Evolutionary conservation across 2,888 invertebrate genomes (phyloP).

Genomic region (Hypena proboscidalis): DNA sequence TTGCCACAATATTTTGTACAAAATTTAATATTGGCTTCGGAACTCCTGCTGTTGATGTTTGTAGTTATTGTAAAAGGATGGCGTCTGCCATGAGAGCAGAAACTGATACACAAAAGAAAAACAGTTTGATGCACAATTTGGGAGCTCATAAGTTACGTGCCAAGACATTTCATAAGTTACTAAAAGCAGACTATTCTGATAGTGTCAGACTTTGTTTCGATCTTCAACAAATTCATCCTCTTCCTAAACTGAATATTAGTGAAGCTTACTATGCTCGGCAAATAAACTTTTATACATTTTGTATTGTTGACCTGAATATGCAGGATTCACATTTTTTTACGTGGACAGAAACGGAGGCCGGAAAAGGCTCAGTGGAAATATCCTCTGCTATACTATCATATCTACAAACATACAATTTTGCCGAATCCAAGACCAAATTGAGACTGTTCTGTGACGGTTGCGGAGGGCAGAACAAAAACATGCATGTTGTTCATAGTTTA

Average conservation of each 20-base stretch:
- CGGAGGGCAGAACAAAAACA: slow-evolving; percentile 41
- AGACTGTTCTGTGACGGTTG: slow-evolving; percentile 47
- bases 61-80: too few relatives aligned
- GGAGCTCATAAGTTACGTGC: slow-evolving; percentile 35
- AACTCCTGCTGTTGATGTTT: too few relatives aligned
- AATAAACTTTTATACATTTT: slow-evolving; percentile 37
- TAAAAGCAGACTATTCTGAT: slow-evolving; percentile 23
- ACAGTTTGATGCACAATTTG: too few relatives aligned
- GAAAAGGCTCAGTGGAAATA: slow-evolving; percentile 38
- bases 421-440: slow-evolving; percentile 17
- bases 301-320: slow-evolving; percentile 17
- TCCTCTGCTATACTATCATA: slow-evolving; percentile 16
- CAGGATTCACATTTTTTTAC: slow-evolving; percentile 17
- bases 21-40: too few relatives aligned
- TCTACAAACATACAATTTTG: slow-evolving; percentile 25
- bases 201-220: slow-evolving; percentile 37
- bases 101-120: too few relatives aligned
- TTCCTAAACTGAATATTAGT: slow-evolving; percentile 38
- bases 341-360: slow-evolving; percentile 45
- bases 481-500: slow-evolving; percentile 40
- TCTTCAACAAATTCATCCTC: too few relatives aligned
- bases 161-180: slow-evolving; percentile 32
- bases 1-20: too few relatives aligned
- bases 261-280: slow-evolving; percentile 42
- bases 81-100: too few relatives aligned